Percentiles rank a stretch among this genome's conserved stretches.
These are phyloP conservation scores for Lepus oiostolus DNA, from an alignment of 2,797 vertebrate species.

Conservation along the genomic window DNA sequence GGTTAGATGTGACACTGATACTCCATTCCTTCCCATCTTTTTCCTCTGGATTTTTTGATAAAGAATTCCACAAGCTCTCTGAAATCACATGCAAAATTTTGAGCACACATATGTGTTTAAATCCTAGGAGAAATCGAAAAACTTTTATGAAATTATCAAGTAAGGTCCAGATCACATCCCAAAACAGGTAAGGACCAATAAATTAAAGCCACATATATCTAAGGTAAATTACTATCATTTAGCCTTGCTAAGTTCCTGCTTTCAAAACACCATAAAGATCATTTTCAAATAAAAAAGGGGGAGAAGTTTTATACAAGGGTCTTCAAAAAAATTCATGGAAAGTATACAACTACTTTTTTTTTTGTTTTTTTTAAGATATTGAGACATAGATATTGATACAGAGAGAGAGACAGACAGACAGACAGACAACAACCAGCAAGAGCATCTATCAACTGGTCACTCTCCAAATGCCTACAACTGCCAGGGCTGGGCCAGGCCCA, in stretches of 20 bases:
- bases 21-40: background rate
- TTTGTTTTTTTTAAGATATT: too few species aligned
- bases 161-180: background rate
- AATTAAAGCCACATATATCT: constrained; percentile 14
- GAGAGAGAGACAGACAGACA: too few species aligned
- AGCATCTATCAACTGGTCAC: too few species aligned
- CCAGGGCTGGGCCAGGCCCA: too few species aligned
- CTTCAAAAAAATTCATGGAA: too few species aligned
- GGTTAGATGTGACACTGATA: background rate
- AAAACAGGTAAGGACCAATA: background rate
- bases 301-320: too few species aligned
- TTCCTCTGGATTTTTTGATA: background rate
- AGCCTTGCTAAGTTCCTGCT: constrained; percentile 28
- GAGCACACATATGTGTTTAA: background rate
- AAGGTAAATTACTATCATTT: background rate
- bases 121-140: constrained; percentile 35
- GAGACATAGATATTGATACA: too few species aligned
- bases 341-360: too few species aligned
- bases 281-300: background rate
- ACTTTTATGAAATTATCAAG: constrained; percentile 10
- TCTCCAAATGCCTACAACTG: too few species aligned
- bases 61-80: constrained; percentile 7
- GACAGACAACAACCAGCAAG: too few species aligned
- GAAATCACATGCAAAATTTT: constrained; percentile 41
- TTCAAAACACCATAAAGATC: background rate